A percentile compares a stretch with the other conserved stretches of the same genome.
Conservation (phyloP, 2,888 invertebrate genomes). For the Drosophila acutilabella region DNA sequence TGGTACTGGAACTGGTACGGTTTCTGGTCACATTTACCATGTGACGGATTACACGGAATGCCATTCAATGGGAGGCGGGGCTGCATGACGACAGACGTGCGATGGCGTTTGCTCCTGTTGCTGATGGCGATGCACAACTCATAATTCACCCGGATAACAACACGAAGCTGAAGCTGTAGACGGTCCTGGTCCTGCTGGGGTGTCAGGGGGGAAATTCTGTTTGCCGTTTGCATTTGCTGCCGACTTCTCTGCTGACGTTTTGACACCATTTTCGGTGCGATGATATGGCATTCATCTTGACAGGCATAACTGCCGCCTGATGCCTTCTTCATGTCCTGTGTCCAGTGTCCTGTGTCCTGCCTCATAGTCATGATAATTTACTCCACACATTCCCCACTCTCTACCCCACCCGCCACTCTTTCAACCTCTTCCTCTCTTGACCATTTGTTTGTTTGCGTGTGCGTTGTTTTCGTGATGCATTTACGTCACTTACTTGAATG, state of each 20-base stretch:
- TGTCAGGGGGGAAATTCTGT: conserved; percentile 2
- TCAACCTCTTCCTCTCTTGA: conserved; percentile 1
- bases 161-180: conserved; percentile 15
- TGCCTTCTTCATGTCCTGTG: conserved; percentile 34
- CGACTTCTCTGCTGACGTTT: conserved; percentile 65
- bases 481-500: conserved; percentile 81
- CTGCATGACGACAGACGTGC: conserved; percentile 13
- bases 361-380: conserved; percentile 53
- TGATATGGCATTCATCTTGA: conserved; percentile 83
- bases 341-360: conserved; percentile 3
- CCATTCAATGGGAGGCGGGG: conserved; percentile 16
- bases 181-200: not conserved
- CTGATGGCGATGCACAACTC: conserved; percentile 63
- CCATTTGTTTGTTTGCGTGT: conserved; percentile 36
- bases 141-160: conserved; percentile 77
- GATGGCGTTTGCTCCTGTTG: conserved; percentile 42
- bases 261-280: conserved; percentile 80
- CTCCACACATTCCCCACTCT: conserved; percentile 33
- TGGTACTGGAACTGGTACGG: conserved; percentile 10
- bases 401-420: conserved; percentile 2
- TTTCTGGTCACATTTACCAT: conserved; percentile 34
- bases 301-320: conserved; percentile 78
- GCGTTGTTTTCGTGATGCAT: conserved; percentile 68
- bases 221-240: conserved; percentile 54
- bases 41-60: conserved; percentile 62